phyloP scores from a whole-genome alignment of 2,888 invertebrate species.

The Drosophila fulvimacula region DNA sequence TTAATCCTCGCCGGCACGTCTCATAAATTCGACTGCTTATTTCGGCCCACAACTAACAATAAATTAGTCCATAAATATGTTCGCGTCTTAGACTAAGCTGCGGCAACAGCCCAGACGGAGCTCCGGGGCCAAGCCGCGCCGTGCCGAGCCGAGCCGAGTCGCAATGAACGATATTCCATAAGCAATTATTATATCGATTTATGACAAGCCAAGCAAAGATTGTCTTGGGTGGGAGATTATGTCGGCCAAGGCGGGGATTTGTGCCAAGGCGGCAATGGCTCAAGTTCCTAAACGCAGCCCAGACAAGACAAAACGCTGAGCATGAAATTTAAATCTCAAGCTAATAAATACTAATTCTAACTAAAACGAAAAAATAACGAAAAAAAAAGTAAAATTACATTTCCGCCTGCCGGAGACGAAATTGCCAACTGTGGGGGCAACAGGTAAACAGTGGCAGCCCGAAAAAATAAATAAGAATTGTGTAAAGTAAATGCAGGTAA shows the following conservation, averaged over 20 bases:
- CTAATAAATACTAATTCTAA: slow-evolving; percentile 62
- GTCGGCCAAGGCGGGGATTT: slow-evolving; percentile 28
- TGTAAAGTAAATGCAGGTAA: slow-evolving; percentile 37
- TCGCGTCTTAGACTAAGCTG: slow-evolving; percentile 28
- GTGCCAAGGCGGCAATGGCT: slow-evolving; percentile 54
- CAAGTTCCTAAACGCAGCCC: slow-evolving; percentile 27
- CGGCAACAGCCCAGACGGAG: slow-evolving; percentile 12
- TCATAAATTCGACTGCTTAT: slow-evolving; percentile 61
- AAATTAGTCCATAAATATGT: slow-evolving; percentile 57
- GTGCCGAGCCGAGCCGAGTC: neutral
- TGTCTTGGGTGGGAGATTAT: slow-evolving; percentile 40
- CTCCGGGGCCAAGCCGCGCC: slow-evolving; percentile 24
- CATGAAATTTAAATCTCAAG: slow-evolving; percentile 36
- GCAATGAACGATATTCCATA: slow-evolving; percentile 73
- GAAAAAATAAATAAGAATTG: slow-evolving; percentile 24
- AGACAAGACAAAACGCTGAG: slow-evolving; percentile 22
- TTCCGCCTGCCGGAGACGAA: slow-evolving; percentile 51
- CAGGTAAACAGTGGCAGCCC: slow-evolving; percentile 51
- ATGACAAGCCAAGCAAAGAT: slow-evolving; percentile 41
- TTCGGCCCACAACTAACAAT: slow-evolving; percentile 44
- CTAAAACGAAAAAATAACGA: slow-evolving; percentile 9
- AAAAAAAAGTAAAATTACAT: slow-evolving; percentile 41
- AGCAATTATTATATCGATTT: slow-evolving; percentile 71
- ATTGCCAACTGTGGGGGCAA: slow-evolving; percentile 33
- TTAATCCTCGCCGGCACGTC: slow-evolving; percentile 59